Evolutionary conservation across 2,113 vertebrate species (phyloP).

Genomic region (Lichenostomus cassidix): DNA sequence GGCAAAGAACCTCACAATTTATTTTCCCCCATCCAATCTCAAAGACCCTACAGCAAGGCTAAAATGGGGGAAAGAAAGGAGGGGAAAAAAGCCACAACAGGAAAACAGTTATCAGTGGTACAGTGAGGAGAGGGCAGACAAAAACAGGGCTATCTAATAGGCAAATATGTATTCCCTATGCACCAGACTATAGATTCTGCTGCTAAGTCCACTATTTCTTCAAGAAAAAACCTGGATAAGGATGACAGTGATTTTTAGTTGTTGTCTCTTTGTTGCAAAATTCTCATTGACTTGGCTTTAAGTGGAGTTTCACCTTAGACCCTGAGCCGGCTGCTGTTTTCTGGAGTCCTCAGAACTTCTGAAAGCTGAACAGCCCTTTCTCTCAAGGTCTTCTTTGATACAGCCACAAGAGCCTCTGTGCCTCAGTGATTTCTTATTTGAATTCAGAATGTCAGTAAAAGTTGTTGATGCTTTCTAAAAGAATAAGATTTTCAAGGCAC

Average conservation of each 20-base stretch:
- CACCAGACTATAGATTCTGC: neutral
- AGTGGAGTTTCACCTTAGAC: neutral
- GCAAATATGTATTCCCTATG: neutral
- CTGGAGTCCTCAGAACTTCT: neutral
- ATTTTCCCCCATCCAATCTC: conserved; percentile 73
- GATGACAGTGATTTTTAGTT: neutral
- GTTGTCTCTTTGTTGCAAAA: neutral
- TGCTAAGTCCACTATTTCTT: neutral
- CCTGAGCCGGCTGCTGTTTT: conserved; percentile 15
- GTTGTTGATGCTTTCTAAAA: neutral
- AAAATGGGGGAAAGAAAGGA: conserved; percentile 31
- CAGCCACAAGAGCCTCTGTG: neutral
- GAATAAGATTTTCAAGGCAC: neutral
- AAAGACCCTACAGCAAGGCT: conserved; percentile 75
- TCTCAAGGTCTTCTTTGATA: neutral
- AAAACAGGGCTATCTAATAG: neutral
- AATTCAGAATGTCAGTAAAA: neutral
- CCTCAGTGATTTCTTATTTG: neutral
- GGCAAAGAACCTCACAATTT: conserved; percentile 64
- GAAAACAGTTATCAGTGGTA: neutral
- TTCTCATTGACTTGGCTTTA: neutral
- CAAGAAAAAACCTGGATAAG: neutral
- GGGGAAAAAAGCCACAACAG: fast-evolving
- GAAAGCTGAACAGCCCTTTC: neutral
- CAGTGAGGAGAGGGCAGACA: neutral